Evolutionary conservation across 1,140 invertebrate genomes (phyloP).

Genomic region (Forficula auricularia): DNA sequence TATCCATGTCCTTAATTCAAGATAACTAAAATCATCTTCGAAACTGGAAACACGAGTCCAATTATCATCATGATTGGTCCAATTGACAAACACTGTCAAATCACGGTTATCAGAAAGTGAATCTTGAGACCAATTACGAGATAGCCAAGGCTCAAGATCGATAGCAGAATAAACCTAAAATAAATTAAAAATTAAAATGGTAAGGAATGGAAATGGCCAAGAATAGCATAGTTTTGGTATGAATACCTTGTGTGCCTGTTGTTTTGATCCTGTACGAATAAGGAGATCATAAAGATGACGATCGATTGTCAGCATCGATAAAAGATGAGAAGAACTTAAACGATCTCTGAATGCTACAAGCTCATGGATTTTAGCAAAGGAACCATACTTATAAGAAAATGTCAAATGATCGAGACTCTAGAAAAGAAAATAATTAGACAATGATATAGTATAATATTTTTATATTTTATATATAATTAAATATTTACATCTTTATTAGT

Average conservation of each 20-base stretch:
- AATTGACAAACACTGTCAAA: background rate
- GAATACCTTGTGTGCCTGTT: background rate
- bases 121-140: too few relatives aligned
- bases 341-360: constrained; percentile 69
- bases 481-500: constrained; percentile 67
- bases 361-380: constrained; percentile 80
- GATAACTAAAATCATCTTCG: constrained; percentile 4
- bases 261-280: constrained; percentile 21
- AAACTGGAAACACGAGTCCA: constrained; percentile 1
- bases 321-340: constrained; percentile 67
- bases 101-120: constrained; percentile 5
- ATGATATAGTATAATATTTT: background rate
- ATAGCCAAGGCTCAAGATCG: too few relatives aligned
- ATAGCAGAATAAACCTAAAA: too few relatives aligned
- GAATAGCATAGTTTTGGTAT: too few relatives aligned
- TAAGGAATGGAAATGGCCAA: too few relatives aligned
- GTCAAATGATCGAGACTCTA: constrained; percentile 82
- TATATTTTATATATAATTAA: constrained; percentile 1
- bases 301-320: constrained; percentile 48
- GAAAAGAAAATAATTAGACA: constrained; percentile 20
- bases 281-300: constrained; percentile 27
- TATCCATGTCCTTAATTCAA: constrained; percentile 2
- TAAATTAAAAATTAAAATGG: too few relatives aligned
- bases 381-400: constrained; percentile 82
- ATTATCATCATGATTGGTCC: background rate